A percentile compares a stretch with the other conserved stretches of the same genome.
Evolutionary conservation across 2,797 vertebrate genomes (phyloP).

Genomic region (Coendou prehensilis): DNA sequence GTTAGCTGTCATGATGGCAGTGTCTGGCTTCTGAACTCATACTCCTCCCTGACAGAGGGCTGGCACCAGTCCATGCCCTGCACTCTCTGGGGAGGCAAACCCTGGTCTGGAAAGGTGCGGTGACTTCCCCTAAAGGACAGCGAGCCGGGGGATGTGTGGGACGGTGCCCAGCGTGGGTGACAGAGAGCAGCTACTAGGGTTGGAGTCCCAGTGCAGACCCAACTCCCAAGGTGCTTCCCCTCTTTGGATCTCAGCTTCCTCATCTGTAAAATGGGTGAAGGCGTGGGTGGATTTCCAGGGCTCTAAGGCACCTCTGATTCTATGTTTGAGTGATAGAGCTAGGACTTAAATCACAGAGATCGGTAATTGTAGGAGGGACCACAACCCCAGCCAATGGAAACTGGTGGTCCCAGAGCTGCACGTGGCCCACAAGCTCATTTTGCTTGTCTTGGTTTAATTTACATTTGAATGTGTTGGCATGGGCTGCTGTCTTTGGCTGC

Average conservation of each 20-base stretch:
- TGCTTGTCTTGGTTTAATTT: neutral
- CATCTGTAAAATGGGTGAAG: neutral
- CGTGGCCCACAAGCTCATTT: neutral
- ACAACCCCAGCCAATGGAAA: neutral
- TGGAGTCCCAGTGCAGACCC: neutral
- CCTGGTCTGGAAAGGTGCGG: neutral
- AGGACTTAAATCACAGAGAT: neutral
- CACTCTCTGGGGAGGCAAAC: neutral
- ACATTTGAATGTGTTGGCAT: neutral
- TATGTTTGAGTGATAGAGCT: neutral
- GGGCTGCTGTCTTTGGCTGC: neutral
- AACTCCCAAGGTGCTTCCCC: neutral
- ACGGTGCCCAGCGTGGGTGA: rapidly evolving
- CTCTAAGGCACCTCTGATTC: neutral
- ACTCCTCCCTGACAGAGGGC: neutral
- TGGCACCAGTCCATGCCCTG: too few species aligned
- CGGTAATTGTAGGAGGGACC: neutral
- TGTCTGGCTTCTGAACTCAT: neutral
- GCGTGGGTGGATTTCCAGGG: too few species aligned
- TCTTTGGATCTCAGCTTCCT: conserved; percentile 24
- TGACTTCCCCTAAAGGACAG: neutral
- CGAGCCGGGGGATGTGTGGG: neutral
- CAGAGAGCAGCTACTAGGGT: neutral
- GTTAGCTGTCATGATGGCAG: neutral
- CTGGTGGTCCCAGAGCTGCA: neutral